Evolutionary conservation across 2,888 invertebrate genomes (phyloP), one percentile per base, ranked within the genome.

Genomic region (Pristionchus entomophagus): DNA sequence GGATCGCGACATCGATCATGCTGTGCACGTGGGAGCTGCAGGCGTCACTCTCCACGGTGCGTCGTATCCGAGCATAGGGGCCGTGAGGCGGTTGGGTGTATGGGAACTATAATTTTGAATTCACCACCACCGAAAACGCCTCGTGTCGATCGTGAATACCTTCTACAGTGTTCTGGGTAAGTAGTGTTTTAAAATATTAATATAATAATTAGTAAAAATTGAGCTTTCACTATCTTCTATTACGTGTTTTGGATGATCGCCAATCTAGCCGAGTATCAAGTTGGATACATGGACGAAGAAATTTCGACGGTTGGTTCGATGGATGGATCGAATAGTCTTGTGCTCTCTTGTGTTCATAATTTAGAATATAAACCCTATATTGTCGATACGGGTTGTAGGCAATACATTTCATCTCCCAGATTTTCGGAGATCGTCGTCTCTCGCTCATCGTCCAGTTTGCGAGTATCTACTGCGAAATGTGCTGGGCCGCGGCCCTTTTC

Each of bases 281-380:
- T 51, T 51, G 78, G 78, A 49, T 80, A 32, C 78, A 19, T 29
- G 51, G 78, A 80, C 78, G 41, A 41, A 22, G 78, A 80, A 22
- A 80, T 80, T 32, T 2, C 22, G 22, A 19, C 51, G 49, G 51
- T 78, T 4, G 2, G 77, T 35, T 38, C 8, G 62, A 19, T 19
- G n/a, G n/a, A n/a, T n/a, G n/a, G n/a, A n/a, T n/a, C n/a, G n/a
- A n/a, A n/a, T n/a, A n/a, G n/a, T n/a, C n/a, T n/a, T n/a, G n/a
- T n/a, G n/a, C n/a, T n/a, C n/a, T n/a, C n/a, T 19, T 29, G 6
- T 62, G 29, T 8, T 6, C n/a, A 29, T 12, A 26, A 62, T 12
- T 19, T 62, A 6, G 29, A 62, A 62, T 12, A 19, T 29, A 6
- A 45, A 14, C 45, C 6, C 45, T 6, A 45, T 14, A 6, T 45